Percentiles rank a stretch among this genome's conserved stretches.
Conservation (phyloP, 2,797 vertebrate genomes). For the Aulostomus chinensis region DNA sequence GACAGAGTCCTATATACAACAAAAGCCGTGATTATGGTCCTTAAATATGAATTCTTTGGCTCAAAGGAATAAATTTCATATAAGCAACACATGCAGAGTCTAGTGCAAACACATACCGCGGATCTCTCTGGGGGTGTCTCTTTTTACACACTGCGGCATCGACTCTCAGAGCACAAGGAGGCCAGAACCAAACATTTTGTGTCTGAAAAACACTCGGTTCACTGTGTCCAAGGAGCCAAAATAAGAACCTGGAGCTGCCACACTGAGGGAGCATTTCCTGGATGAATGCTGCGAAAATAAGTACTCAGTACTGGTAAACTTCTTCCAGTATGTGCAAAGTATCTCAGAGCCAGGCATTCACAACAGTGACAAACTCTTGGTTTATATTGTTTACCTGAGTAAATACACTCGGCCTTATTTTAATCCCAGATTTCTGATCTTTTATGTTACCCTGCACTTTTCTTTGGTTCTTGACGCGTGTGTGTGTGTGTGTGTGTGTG, state of each 20-base stretch:
- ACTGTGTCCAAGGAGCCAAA: conserved; percentile 51
- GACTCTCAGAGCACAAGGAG: conserved; percentile 44
- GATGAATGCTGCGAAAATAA: conserved; percentile 31
- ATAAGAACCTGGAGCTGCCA: conserved; percentile 46
- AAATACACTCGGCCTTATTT: background rate
- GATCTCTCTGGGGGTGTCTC: conserved; percentile 61
- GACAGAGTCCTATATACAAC: background rate
- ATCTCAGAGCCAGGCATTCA: background rate
- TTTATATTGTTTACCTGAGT: background rate
- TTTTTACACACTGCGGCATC: conserved; percentile 60
- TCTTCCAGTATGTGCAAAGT: conserved; percentile 5
- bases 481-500: too few species aligned
- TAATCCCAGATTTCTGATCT: background rate
- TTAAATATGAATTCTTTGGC: conserved; percentile 2
- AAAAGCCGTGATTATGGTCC: conserved; percentile 16
- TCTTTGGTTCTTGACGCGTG: too few species aligned
- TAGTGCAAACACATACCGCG: conserved; percentile 48
- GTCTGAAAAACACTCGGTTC: conserved; percentile 38
- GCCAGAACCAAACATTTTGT: conserved; percentile 44
- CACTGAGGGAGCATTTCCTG: conserved; percentile 53
- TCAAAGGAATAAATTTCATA: conserved; percentile 6
- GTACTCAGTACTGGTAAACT: too few species aligned
- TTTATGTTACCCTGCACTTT: background rate
- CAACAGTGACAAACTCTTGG: background rate
- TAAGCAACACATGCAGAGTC: too few species aligned